A percentile compares a stretch with the other conserved stretches of the same genome.
Evolutionary conservation across 2,113 vertebrate species (phyloP).

Genomic region (Dasyornis broadbenti): DNA sequence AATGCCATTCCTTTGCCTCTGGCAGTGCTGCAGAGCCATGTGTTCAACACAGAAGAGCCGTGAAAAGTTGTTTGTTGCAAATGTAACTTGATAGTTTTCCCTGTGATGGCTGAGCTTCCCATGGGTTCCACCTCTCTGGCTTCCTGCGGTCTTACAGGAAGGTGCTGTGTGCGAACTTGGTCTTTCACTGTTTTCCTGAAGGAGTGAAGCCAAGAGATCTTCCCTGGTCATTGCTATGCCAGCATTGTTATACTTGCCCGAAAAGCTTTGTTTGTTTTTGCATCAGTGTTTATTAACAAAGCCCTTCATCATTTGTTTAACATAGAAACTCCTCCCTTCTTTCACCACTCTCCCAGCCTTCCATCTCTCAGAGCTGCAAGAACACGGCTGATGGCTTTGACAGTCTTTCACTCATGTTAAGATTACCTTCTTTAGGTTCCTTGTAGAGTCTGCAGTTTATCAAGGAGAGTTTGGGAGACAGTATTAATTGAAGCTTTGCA

Average conservation of each 20-base stretch:
- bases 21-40: not conserved
- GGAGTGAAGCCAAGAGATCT: not conserved
- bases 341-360: not conserved
- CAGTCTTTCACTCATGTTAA: not conserved
- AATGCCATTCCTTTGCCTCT: not conserved
- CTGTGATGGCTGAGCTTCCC: not conserved
- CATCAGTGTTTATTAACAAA: constrained; percentile 27
- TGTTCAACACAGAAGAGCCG: not conserved
- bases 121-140: not conserved
- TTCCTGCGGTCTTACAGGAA: rapidly evolving
- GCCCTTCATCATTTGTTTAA: not conserved
- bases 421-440: not conserved
- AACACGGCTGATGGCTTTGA: not conserved
- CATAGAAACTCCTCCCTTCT: not conserved
- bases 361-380: not conserved
- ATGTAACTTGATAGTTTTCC: not conserved
- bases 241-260: not conserved
- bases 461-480: not conserved
- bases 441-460: not conserved
- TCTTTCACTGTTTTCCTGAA: not conserved
- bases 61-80: not conserved
- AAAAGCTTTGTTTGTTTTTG: not conserved
- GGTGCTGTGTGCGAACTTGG: not conserved
- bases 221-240: not conserved
- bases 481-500: not conserved